phyloP scores from a whole-genome alignment of 2,888 invertebrate genomes.

The Nowickia ferox region DNA sequence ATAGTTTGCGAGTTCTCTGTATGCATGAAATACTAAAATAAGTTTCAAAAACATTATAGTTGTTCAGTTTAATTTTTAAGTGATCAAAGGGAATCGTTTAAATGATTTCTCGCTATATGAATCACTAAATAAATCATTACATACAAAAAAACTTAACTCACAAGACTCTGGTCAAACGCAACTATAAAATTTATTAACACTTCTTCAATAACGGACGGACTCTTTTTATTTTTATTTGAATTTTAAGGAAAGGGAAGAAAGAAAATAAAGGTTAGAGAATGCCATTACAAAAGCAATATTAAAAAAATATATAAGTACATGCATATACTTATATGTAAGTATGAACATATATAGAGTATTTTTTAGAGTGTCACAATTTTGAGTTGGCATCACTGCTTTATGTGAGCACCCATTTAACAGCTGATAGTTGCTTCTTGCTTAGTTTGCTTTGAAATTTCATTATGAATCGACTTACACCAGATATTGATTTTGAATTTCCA shows the following conservation, averaged over 20 bases:
- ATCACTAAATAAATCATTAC: constrained; percentile 1
- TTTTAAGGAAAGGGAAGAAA: neutral
- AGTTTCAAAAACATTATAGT: neutral
- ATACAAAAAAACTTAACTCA: neutral
- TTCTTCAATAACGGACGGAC: neutral
- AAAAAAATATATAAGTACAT: no score
- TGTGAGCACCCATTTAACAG: no score
- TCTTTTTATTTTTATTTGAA: neutral
- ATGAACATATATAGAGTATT: no score
- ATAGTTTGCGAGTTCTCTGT: neutral
- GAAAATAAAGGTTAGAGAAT: no score
- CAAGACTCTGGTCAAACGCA: neutral
- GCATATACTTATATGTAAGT: no score
- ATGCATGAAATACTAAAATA: neutral
- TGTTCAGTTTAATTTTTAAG: neutral
- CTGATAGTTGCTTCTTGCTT: no score
- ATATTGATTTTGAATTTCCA: no score
- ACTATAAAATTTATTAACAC: constrained; percentile 19
- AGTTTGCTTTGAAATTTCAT: no score
- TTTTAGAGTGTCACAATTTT: no score
- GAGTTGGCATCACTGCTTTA: no score
- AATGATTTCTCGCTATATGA: neutral
- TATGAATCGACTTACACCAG: no score
- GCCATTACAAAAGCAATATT: no score
- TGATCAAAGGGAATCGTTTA: neutral